Evolutionary conservation across 2,797 vertebrate species (phyloP).

Genomic region (Anabacerthia variegaticeps): DNA sequence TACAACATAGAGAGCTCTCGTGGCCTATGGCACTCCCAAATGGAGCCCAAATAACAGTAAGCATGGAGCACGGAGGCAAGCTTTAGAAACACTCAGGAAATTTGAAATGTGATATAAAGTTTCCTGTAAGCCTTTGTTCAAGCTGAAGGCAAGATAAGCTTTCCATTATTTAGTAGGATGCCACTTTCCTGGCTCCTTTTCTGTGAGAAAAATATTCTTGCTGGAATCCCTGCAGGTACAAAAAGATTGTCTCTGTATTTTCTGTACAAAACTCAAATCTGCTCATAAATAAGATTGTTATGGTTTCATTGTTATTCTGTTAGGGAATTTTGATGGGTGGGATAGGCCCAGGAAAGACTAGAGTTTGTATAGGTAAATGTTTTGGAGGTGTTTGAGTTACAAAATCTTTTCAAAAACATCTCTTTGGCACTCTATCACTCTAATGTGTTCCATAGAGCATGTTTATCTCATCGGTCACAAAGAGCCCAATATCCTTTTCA

Average conservation of each 20-base stretch:
- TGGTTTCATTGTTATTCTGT: not conserved
- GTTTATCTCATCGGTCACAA: not conserved
- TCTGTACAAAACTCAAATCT: not conserved
- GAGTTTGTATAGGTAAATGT: not conserved
- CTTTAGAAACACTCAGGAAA: conserved; percentile 6
- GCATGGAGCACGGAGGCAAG: not conserved
- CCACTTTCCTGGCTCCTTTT: conserved; percentile 28
- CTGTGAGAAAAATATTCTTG: conserved; percentile 8
- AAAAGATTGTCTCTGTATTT: not conserved
- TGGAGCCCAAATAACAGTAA: not conserved
- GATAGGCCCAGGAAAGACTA: not conserved
- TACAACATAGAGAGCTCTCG: not conserved
- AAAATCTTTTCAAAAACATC: not conserved
- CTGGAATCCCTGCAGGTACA: conserved; percentile 26
- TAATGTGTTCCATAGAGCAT: not conserved
- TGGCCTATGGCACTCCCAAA: not conserved
- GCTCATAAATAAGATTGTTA: not conserved
- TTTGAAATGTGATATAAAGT: conserved; percentile 44
- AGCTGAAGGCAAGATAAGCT: conserved; percentile 48
- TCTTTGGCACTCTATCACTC: not conserved
- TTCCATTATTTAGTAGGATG: conserved; percentile 62
- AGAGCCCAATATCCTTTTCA: not conserved
- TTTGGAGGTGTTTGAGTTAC: not conserved
- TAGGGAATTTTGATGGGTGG: not conserved
- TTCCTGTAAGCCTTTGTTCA: conserved; percentile 44